Evolutionary conservation across 2,797 vertebrate species (phyloP), one percentile per base, ranked within the genome.

Genomic region (Ispidina picta): DNA sequence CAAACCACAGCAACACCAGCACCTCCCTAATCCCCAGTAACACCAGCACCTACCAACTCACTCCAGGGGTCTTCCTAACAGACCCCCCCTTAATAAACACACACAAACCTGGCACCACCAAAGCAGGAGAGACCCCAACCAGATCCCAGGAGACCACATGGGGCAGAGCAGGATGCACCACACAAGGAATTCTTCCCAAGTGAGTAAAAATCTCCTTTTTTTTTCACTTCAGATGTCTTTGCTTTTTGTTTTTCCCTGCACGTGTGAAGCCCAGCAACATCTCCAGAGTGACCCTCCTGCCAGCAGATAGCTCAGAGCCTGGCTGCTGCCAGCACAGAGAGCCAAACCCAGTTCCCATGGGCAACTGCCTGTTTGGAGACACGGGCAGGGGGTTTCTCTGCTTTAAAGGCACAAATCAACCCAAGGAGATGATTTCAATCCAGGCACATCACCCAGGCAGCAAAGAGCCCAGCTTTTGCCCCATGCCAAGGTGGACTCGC

Each of bases 291-390:
- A 69, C 54, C 21, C 62, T 8, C 62, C 12, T 2, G 41, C 90
- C 85, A 92, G 73, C 77, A 92, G 90, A 90, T 86, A 94, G 88
- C 80, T 94, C 71, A 90, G 77, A 39, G 48, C 22, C 2, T 5
- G 51, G 31, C 48, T 1, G 26, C 5, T 73, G 90, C 90, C 92
- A 88, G 8, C 2, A 5, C 64, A 23, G 0, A 2, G 31, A 93
- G 89, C 90, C 86, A 90, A 90, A 73, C 39, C 44, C 18, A 2
- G 81, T 90, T 92, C 88, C 94, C 86, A 94, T 0, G 60, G 93
- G 68, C 71, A 94, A 86, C 89, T 78, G 84, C 62, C 65, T 86
- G 65, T 29, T 68, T 66, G 65, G 82, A 76, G 85, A 2, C 71
- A 83, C 51, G 2, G 63, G 8, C 58, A 68, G 16, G 5, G 35